Percentiles rank a stretch among this genome's conserved stretches.
These are phyloP conservation scores for Dendrophyllia cribrosa DNA, from an alignment of 64 coral and sea anemone genomes.

Conservation along the genomic window DNA sequence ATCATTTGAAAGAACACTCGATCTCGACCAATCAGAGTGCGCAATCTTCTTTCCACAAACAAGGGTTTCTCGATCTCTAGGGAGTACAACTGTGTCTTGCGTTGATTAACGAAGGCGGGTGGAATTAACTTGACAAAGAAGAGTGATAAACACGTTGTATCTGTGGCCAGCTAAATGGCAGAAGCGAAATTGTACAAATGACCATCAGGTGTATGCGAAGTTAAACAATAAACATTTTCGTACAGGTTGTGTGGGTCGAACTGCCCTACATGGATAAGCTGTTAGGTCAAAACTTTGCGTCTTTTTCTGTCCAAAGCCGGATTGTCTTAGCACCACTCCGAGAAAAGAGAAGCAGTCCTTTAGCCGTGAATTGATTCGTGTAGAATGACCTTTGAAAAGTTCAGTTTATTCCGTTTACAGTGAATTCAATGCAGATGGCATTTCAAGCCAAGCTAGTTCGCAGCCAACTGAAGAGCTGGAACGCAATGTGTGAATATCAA, in stretches of 20 bases:
- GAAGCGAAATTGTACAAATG: slow-evolving; percentile 35
- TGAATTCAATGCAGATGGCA: background rate
- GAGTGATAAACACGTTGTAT: slow-evolving; percentile 45
- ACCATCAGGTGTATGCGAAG: slow-evolving; percentile 2
- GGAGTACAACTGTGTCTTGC: slow-evolving; percentile 45
- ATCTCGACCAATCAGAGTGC: background rate
- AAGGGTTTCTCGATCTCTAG: slow-evolving; percentile 32
- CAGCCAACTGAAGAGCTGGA: background rate
- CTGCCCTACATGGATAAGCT: too few species aligned
- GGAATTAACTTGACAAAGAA: slow-evolving; percentile 34
- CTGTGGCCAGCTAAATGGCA: slow-evolving; percentile 44
- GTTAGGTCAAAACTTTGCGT: too few species aligned
- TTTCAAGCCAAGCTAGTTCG: background rate
- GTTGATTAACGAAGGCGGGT: slow-evolving; percentile 1
- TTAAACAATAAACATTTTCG: slow-evolving; percentile 31
- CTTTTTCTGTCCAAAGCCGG: too few species aligned
- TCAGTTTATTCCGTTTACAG: background rate
- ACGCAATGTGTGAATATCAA: too few species aligned
- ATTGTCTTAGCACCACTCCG: too few species aligned
- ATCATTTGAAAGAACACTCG: slow-evolving; percentile 38
- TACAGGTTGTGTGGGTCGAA: background rate
- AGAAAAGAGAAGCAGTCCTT: too few species aligned
- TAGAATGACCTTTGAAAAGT: background rate
- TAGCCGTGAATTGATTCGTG: too few species aligned
- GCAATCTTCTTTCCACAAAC: slow-evolving; percentile 16